Evolutionary conservation across 2,888 invertebrate species (phyloP).

Genomic region (Standfussiana lucernea): DNA sequence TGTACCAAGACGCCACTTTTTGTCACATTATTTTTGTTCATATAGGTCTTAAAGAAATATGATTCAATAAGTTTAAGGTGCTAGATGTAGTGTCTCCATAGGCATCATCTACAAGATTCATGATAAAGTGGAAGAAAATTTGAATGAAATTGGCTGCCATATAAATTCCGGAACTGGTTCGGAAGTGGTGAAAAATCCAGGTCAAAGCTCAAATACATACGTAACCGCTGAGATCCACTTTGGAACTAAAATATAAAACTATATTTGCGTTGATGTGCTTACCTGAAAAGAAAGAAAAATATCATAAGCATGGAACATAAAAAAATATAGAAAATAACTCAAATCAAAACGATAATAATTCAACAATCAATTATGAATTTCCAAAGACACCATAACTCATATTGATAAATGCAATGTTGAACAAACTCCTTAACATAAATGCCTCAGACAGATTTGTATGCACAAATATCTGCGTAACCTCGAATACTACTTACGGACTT

Average conservation of each 20-base stretch:
- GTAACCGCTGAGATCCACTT: not conserved
- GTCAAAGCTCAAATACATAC: constrained; percentile 28
- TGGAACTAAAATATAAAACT: not conserved
- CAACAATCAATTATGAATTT: constrained; percentile 1
- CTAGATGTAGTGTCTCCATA: too few species aligned
- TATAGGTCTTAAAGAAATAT: not conserved
- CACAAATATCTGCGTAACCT: constrained; percentile 42
- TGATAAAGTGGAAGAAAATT: not conserved
- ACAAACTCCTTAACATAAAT: constrained; percentile 45
- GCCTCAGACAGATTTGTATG: constrained; percentile 20
- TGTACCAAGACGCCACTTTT: constrained; percentile 52
- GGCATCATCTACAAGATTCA: not conserved
- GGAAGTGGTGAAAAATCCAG: not conserved
- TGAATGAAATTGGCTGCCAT: not conserved
- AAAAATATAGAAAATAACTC: not conserved
- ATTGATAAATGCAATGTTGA: constrained; percentile 32
- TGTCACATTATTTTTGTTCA: constrained; percentile 21
- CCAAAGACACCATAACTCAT: not conserved
- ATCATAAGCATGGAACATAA: not conserved
- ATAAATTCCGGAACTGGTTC: not conserved
- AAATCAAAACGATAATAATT: not conserved
- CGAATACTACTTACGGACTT: constrained; percentile 21
- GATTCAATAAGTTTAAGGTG: not conserved
- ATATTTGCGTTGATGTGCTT: constrained; percentile 31
- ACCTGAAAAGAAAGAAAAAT: constrained; percentile 45